These are phyloP conservation scores for Chaetogeoica ovagalla DNA, from an alignment of 2,888 invertebrate genomes.

Conservation along the genomic window DNA sequence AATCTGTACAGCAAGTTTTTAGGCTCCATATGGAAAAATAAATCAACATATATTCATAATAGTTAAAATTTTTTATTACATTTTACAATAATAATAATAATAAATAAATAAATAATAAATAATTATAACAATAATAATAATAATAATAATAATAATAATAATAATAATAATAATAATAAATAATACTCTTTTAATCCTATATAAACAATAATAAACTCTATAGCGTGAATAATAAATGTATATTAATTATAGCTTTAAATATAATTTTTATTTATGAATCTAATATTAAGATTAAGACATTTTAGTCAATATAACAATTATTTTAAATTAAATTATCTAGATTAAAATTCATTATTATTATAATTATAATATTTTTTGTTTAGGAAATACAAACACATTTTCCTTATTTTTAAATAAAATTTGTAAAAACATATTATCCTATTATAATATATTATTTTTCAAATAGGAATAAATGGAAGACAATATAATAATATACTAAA, in stretches of 20 bases:
- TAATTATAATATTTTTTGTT: neutral
- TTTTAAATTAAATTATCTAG: conserved; percentile 49
- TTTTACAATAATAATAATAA: conserved; percentile 5
- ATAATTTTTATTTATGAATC: conserved; percentile 46
- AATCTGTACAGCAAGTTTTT: too few species aligned
- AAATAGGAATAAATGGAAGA: conserved; percentile 53
- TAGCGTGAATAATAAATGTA: conserved; percentile 48
- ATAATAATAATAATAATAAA: conserved; percentile 20
- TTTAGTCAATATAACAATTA: conserved; percentile 50
- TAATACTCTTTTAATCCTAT: conserved; percentile 29
- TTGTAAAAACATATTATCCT: conserved; percentile 49
- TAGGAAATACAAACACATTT: conserved; percentile 41
- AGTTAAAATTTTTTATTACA: neutral
- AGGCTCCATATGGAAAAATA: neutral
- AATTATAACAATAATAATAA: conserved; percentile 3
- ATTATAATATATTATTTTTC: conserved; percentile 31
- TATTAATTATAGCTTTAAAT: conserved; percentile 46
- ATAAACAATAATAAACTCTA: conserved; percentile 50
- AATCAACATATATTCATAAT: neutral
- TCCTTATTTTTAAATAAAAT: conserved; percentile 41
- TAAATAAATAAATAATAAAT: conserved; percentile 27
- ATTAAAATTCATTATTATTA: conserved; percentile 42
- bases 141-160: conserved; percentile 28
- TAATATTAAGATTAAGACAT: conserved; percentile 51
- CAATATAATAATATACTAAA: conserved; percentile 52